Base-by-base conservation (phyloP, 2,797 vertebrate genomes). In the Premnoplex brunnescens region DNA sequence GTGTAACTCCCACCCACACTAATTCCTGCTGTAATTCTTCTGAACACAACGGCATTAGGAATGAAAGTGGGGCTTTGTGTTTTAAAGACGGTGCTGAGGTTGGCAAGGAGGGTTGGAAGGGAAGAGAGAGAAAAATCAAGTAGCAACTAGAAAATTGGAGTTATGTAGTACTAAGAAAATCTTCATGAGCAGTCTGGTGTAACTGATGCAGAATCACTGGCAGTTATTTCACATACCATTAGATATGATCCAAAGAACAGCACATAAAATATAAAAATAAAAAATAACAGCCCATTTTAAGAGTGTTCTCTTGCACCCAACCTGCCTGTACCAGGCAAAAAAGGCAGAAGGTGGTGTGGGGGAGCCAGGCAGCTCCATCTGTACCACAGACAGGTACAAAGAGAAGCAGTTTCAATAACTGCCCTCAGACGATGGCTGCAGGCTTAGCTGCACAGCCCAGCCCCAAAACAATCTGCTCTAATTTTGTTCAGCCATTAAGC, bases 401-500 rank as follows among this genome's bases (percentile, higher is more conserved):
- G 18, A 82, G 88, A 59, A 82, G 78, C 49, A 52, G 59, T 22
- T 56, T 41, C 78, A 67, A 71, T 72, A 84, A 94, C 8, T 75
- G 66, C 79, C 91, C 91, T 95, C 85, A 93, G 79, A 85, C 49
- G 69, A 79, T 90, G 73, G 72, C 86, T 88, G 71, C 43, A 93
- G 88, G 83, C 94, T 96, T 95, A 97, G 89, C 96, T 71, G 79
- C 54, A 68, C 51, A 62, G 85, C 60, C 89, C 85, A 68, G 90
- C 82, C 82, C 36, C 85, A 95, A 96, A 98, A 98, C 97, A 97
- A 96, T 91, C 96, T 98, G 97, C 97, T 98, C 98, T 99, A 98
- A 99, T 98, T 98, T 97, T 96, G 98, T 97, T 98, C 97, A 99
- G 98, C 98, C 97, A 97, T 96, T 99, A 98, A 99, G 98, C 95